Evolutionary conservation across 2,797 vertebrate genomes (phyloP).

Genomic region (Margarornis squamiger): DNA sequence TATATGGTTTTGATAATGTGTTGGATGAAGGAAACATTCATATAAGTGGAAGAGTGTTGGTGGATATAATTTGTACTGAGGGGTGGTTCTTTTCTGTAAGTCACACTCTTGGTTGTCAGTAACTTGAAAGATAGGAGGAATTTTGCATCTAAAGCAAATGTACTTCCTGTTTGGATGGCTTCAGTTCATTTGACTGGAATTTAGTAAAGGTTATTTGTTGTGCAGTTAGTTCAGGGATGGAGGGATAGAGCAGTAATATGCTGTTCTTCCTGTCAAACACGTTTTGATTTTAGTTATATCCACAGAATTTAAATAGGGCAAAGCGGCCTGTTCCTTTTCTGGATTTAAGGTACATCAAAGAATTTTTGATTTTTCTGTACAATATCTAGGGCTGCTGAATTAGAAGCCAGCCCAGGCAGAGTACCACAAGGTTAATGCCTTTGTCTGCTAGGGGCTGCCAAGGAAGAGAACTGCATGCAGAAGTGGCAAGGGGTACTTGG

Average conservation of each 20-base stretch:
- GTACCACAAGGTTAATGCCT: background rate
- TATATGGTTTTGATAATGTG: slow-evolving; percentile 15
- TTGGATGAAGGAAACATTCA: background rate
- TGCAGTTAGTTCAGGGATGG: background rate
- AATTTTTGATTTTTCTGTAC: background rate
- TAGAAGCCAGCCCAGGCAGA: background rate
- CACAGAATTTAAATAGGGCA: background rate
- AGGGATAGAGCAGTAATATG: background rate
- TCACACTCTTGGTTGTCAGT: background rate
- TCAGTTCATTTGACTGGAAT: background rate
- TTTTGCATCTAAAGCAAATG: slow-evolving; percentile 20
- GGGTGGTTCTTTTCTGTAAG: background rate
- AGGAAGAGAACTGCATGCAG: background rate
- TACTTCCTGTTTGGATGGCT: slow-evolving; percentile 28
- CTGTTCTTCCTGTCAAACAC: background rate
- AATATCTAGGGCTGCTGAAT: background rate
- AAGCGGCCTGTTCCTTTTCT: background rate
- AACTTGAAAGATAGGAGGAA: background rate
- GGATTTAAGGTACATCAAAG: background rate
- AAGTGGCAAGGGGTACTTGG: rapidly evolving
- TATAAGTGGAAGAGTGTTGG: background rate
- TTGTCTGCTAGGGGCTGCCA: background rate
- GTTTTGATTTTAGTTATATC: background rate
- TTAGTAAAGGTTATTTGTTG: background rate
- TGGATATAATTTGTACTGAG: background rate